Conservation (phyloP, 2,888 invertebrate genomes). For the Caenorhabditis uteleia region DNA sequence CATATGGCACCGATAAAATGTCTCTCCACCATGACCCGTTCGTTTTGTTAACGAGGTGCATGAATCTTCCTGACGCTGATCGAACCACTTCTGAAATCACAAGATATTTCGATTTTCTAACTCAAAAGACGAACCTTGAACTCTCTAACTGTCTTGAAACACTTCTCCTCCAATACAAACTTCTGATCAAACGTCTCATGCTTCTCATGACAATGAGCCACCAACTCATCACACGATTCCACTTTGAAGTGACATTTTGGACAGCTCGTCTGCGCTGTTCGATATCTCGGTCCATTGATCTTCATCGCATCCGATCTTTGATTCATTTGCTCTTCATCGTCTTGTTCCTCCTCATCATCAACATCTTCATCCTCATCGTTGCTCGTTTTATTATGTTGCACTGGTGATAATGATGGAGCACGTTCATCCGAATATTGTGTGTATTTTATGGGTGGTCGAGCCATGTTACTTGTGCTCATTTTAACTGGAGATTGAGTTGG, state of each 20-base stretch:
- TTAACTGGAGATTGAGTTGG: too few relatives aligned
- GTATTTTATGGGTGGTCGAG: too few relatives aligned
- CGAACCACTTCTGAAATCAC: slow-evolving; percentile 26
- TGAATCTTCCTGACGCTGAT: slow-evolving; percentile 36
- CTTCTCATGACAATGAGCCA: slow-evolving; percentile 13
- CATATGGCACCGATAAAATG: slow-evolving; percentile 27
- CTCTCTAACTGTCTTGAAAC: neutral
- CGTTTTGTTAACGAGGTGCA: slow-evolving; percentile 36
- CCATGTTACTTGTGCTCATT: too few relatives aligned
- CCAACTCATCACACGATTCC: slow-evolving; percentile 12
- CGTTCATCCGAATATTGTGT: too few relatives aligned
- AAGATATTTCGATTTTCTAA: neutral
- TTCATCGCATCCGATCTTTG: neutral
- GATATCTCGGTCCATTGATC: slow-evolving; percentile 1
- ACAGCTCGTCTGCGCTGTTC: slow-evolving; percentile 14
- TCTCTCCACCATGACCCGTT: slow-evolving; percentile 38
- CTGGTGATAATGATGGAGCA: too few relatives aligned
- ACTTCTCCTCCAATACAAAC: slow-evolving; percentile 3
- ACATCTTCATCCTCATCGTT: neutral
- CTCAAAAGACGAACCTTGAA: slow-evolving; percentile 2
- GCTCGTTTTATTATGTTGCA: neutral
- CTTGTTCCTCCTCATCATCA: neutral
- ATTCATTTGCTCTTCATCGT: neutral
- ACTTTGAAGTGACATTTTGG: slow-evolving; percentile 9
- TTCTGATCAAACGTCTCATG: slow-evolving; percentile 9